These are phyloP conservation scores for Epizoanthus stellaris DNA, from an alignment of 92 coral and sea anemone genomes.

Conservation along the genomic window DNA sequence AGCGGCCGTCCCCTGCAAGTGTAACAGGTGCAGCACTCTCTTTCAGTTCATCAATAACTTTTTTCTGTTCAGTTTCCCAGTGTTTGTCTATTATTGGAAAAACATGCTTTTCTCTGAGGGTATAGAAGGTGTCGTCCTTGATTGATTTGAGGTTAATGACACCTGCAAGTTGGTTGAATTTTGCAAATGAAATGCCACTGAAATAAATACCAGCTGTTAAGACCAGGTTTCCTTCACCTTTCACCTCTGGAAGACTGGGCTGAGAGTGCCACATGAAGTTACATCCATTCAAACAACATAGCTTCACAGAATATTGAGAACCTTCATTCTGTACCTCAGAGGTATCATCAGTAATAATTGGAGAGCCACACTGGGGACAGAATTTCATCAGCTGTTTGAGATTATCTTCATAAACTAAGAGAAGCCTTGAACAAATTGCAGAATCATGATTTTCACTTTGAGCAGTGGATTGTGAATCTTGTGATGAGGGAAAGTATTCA, in stretches of 20 bases:
- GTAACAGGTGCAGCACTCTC: constrained; percentile 32
- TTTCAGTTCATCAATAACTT: constrained; percentile 7
- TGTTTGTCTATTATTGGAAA: constrained; percentile 37
- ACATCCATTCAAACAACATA: constrained; percentile 48
- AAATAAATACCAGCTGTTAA: constrained; percentile 44
- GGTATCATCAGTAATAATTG: background rate
- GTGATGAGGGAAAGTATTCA: background rate
- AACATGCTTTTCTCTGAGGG: constrained; percentile 35
- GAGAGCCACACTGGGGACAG: constrained; percentile 35
- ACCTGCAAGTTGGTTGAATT: constrained; percentile 36
- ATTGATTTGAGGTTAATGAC: constrained; percentile 33
- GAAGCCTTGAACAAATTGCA: constrained; percentile 14
- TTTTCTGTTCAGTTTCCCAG: constrained; percentile 39
- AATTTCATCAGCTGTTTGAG: constrained; percentile 25
- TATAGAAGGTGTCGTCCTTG: constrained; percentile 20
- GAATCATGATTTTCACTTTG: no score
- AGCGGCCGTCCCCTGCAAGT: constrained; percentile 44
- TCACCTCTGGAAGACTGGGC: constrained; percentile 27
- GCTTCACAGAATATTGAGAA: constrained; percentile 35
- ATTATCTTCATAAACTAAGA: constrained; percentile 27
- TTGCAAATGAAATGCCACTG: constrained; percentile 43
- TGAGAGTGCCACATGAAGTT: constrained; percentile 43
- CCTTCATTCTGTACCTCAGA: constrained; percentile 43
- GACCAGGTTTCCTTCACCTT: constrained; percentile 36
- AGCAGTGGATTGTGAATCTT: no score